phyloP scores from a whole-genome alignment of 2,888 invertebrate species.

The Baronia brevicornis region DNA sequence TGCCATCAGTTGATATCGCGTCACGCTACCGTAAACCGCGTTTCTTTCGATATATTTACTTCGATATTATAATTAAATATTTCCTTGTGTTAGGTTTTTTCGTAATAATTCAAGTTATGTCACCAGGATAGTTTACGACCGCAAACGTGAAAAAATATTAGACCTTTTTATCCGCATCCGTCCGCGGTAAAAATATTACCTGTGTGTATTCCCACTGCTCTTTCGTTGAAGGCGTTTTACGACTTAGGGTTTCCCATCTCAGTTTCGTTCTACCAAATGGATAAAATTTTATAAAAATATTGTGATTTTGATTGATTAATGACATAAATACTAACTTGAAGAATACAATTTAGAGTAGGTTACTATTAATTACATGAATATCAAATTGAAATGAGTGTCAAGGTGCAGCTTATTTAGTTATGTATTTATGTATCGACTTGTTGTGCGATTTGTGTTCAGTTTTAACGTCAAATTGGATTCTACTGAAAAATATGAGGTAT shows the following conservation, averaged over 20 bases:
- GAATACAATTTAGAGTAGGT: no score
- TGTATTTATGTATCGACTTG: constrained; percentile 36
- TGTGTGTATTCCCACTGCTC: constrained; percentile 7
- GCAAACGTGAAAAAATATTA: no score
- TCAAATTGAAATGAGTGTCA: constrained; percentile 16
- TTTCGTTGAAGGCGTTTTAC: constrained; percentile 7
- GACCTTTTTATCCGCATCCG: no score
- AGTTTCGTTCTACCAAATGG: neutral
- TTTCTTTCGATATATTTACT: no score
- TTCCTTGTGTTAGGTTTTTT: no score
- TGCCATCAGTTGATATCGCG: constrained; percentile 39
- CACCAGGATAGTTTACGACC: no score
- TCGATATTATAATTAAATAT: no score
- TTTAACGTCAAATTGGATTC: constrained; percentile 61
- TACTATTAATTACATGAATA: constrained; percentile 16
- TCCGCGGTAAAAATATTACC: constrained; percentile 2
- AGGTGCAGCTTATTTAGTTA: constrained; percentile 31
- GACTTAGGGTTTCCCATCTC: constrained; percentile 5
- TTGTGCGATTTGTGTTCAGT: constrained; percentile 31
- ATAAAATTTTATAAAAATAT: no score
- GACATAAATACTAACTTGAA: no score
- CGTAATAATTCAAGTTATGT: no score
- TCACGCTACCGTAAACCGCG: constrained; percentile 23
- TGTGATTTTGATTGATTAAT: no score
- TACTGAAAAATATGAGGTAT: constrained; percentile 56